Evolutionary conservation across 2,113 vertebrate species (phyloP).

Genomic region (Oreotrochilus melanogaster): DNA sequence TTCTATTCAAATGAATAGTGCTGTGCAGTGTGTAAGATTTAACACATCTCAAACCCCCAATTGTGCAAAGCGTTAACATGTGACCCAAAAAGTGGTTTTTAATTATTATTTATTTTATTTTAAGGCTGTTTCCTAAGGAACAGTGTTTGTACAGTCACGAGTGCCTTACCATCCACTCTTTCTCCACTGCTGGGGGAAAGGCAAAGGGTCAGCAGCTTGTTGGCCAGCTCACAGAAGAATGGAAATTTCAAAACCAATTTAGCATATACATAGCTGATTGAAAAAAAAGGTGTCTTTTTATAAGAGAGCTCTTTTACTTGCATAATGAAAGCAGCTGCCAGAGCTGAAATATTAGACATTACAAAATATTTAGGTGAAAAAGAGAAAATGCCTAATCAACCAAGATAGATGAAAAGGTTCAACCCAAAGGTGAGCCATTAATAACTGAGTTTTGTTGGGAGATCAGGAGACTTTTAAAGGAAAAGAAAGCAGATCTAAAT

Average conservation of each 20-base stretch:
- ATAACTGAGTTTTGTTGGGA: neutral
- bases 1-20: slow-evolving; percentile 50
- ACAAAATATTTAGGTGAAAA: neutral
- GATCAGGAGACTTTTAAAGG: neutral
- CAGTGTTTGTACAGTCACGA: neutral
- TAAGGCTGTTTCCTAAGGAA: slow-evolving; percentile 10
- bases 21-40: neutral
- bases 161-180: neutral
- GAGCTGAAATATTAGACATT: neutral
- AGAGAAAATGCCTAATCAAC: slow-evolving; percentile 25
- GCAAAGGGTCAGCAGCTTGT: neutral
- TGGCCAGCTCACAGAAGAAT: neutral
- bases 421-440: neutral
- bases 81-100: neutral
- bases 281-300: neutral
- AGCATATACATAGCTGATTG: neutral
- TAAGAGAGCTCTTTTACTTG: neutral
- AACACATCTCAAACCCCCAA: slow-evolving; percentile 44
- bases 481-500: neutral
- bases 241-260: neutral
- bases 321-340: neutral
- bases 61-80: slow-evolving; percentile 40
- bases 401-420: neutral
- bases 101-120: neutral
- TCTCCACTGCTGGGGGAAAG: fast-evolving